These are phyloP conservation scores for Sebastes diaconus DNA, from an alignment of 2,797 vertebrate genomes.

Conservation along the genomic window DNA sequence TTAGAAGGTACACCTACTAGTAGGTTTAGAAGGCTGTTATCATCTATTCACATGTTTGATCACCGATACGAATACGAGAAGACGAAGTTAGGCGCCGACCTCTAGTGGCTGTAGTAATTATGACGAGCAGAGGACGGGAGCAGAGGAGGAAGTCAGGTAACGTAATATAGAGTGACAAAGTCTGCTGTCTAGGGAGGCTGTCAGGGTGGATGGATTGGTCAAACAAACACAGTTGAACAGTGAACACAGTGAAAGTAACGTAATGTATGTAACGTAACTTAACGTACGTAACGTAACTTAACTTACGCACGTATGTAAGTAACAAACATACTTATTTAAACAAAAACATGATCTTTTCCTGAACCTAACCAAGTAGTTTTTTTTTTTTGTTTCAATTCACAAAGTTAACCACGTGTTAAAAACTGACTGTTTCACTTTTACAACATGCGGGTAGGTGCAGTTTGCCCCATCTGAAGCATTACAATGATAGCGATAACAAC, in stretches of 20 bases:
- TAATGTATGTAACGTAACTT: neutral
- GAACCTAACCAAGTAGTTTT: neutral
- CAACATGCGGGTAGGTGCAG: neutral
- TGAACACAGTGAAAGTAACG: neutral
- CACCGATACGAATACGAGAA: too few relatives aligned
- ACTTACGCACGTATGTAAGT: neutral
- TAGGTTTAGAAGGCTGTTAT: neutral
- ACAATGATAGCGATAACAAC: neutral
- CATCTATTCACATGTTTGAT: too few relatives aligned
- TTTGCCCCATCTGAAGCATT: neutral
- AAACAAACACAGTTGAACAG: too few relatives aligned
- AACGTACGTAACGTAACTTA: neutral
- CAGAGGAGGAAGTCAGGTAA: neutral
- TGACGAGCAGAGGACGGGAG: neutral
- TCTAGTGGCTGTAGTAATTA: neutral
- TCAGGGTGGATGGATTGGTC: too few relatives aligned
- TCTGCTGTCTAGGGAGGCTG: too few relatives aligned
- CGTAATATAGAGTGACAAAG: neutral
- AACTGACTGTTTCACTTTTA: rapidly evolving
- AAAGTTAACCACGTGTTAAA: neutral
- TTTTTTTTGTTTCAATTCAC: neutral
- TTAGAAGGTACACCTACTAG: neutral
- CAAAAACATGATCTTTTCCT: neutral
- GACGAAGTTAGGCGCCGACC: too few relatives aligned
- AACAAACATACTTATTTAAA: neutral